Evolutionary conservation across 2,888 invertebrate genomes (phyloP), one percentile per base, ranked within the genome.

Genomic region (Mythimna albipuncta): DNA sequence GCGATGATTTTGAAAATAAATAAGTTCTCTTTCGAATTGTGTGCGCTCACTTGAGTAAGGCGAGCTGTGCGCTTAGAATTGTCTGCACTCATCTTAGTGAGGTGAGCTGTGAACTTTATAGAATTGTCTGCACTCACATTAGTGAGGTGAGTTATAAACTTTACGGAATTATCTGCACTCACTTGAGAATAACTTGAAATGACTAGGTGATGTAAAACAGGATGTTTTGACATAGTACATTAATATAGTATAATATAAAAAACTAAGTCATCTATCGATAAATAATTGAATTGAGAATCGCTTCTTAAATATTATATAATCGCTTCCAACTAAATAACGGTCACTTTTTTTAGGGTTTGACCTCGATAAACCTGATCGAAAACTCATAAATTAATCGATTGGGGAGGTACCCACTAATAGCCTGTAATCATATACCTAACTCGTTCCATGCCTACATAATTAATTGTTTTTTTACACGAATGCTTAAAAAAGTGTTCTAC

Each of bases 341-440:
- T 19, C 7, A 11, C 7, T 70, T 38, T 13, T 26, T 57, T 19
- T 35, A 16, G 13, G 10, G 6, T 9, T 9, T 61, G 61, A 57
- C 63, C 55, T 57, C 32, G 19, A 11, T 38, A 55, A 38, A 32
- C 16, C 21, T 11, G 55, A 41, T 19, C 7, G 1, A 6, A 5
- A 21, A 19, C 19, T 50, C 3, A 6, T 57, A 63, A 63, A 72
- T 63, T 13, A 57, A 62, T 74, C 5, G 10, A 38, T 50, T n/a
- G 5, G 7, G 26, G 16, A n/a, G 26, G n/a, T 62, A 21, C 19
- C 10, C 6, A 16, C 7, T 44, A 54, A 54, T 59, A 13, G 6
- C 0, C 21, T 44, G 3, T 26, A 35, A 71, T 71, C 13, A 44
- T 72, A 0, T 13, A 19, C 0, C 19, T 32, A 5, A 21, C 1